Evolutionary conservation across 2,797 vertebrate species (phyloP), one percentile per base, ranked within the genome.

Genomic region (Pelochelys cantorii): DNA sequence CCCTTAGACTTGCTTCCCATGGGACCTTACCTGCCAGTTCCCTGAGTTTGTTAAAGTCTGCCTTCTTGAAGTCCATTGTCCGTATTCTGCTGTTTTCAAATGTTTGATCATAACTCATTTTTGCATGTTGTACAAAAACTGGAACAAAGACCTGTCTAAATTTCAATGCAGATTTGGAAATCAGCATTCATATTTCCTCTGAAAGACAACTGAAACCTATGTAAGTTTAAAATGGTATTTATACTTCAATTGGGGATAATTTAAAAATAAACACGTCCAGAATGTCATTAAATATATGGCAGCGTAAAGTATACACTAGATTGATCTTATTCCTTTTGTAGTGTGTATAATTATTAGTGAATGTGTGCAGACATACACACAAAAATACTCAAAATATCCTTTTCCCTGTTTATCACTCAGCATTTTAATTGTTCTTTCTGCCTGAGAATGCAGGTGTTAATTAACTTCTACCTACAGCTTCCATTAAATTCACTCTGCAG

Each of bases 251-350:
- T 48, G 31, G 52, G 57, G 42, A 79, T 77, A 90, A 27, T 90
- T 95, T 82, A 94, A 88, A 93, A 88, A 84, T 77, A 52, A 97
- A 93, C 11, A 93, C 11, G 90, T 77, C 14, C 13, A 90, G 34
- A 55, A 80, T 95, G 56, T 91, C 84, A 81, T 95, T 22, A 53
- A 54, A n/a, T 71, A 84, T 71, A 27, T 84, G 82, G 22, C 48
- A 34, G 34, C 7, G 62, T 86, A 37, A 5, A 88, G 48, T 11
- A 22, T 75, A 90, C 37, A 22, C 82, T 79, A 59, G 29, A 89
- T 81, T 84, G 48, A 4, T 81, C 5, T 78, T 83, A 37, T 17
- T 11, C 80, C 79, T 92, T 93, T 81, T 74, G 29, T 71, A 71
- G 2, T 83, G 79, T 90, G 31, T 56, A 27, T 90, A 42, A 65